Base-by-base conservation (phyloP, 1,140 invertebrate genomes). In the Saccostrea cuccullata region DNA sequence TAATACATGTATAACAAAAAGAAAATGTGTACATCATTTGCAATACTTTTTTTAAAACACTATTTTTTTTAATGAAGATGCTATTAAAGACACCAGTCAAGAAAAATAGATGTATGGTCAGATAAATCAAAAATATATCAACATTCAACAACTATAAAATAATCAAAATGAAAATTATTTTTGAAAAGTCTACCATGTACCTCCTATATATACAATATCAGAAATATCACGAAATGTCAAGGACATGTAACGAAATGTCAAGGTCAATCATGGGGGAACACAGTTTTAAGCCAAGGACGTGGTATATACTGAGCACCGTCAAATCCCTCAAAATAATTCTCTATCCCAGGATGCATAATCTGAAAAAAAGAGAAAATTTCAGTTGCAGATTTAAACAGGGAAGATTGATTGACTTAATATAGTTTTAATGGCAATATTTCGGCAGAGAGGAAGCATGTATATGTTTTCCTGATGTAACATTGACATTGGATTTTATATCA, bases 271-370 rank as follows among this genome's bases (percentile, higher is more conserved):
- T 93, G 91, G 13, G 94, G 94, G 87, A 95, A 95, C 0, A 95
- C 40, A 11, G 91, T 87, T 88, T 91, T 91, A 15, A 95, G 77
- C 92, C 93, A 94, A 56, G 94, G 94, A 56, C 94, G 89, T 55
- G 94, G 93, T 87, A 95, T 90, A 88, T 95, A 95, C 87, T 94
- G 93, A 77, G 90, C 92, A 55, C 94, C 95, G 90, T 95, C 94
- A 92, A 92, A 95, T 11, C 84, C 88, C 84, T 94, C 94, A 94
- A 95, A 95, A 89, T 95, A 95, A 58, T 94, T 90, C n/a, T 94
- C 93, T 36, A 95, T 30, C 20, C 90, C 70, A 23, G 95, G 94
- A 90, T 95, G 94, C 55, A 93, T 89, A 15, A 95, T 87, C 94
- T 95, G 88, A 88, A 91, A 85, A n/a, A 88, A 12, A 73, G 4